A percentile compares a stretch with the other conserved stretches of the same genome.
Evolutionary conservation across 2,888 invertebrate species (phyloP).

Genomic region (Ophion ventricosus): DNA sequence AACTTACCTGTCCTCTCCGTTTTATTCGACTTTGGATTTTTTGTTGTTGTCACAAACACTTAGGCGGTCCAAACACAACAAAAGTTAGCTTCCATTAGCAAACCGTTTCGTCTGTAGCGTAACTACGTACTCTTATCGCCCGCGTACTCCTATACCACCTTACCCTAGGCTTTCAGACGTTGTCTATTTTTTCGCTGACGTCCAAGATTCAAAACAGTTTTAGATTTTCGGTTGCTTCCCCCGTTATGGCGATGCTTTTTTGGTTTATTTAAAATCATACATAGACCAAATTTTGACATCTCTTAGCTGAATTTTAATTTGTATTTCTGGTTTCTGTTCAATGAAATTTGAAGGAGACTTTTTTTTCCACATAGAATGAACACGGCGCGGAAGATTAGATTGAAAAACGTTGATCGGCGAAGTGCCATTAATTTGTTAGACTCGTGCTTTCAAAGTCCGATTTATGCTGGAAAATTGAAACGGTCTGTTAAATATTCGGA

Average conservation of each 20-base stretch:
- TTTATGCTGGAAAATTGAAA: conserved; percentile 21
- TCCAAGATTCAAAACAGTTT: background rate
- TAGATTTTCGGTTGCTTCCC: background rate
- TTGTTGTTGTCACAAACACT: no score
- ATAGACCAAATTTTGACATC: background rate
- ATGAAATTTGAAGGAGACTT: background rate
- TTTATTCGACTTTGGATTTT: no score
- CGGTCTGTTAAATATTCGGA: conserved; percentile 36
- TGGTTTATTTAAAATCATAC: background rate
- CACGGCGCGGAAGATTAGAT: background rate
- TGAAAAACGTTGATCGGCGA: background rate
- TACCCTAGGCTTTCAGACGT: no score
- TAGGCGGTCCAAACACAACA: no score
- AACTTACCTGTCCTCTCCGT: no score
- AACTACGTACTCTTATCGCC: no score
- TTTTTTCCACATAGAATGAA: background rate
- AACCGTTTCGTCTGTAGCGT: no score
- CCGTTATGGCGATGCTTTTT: background rate
- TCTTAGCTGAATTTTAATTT: background rate
- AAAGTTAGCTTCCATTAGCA: no score
- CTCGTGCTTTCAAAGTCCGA: background rate
- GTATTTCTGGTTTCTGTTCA: background rate
- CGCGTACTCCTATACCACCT: no score
- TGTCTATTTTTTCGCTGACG: background rate
- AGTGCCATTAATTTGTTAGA: background rate